Base-by-base conservation (phyloP, 2,113 vertebrate species). In the Phalacrocorax carbo region DNA sequence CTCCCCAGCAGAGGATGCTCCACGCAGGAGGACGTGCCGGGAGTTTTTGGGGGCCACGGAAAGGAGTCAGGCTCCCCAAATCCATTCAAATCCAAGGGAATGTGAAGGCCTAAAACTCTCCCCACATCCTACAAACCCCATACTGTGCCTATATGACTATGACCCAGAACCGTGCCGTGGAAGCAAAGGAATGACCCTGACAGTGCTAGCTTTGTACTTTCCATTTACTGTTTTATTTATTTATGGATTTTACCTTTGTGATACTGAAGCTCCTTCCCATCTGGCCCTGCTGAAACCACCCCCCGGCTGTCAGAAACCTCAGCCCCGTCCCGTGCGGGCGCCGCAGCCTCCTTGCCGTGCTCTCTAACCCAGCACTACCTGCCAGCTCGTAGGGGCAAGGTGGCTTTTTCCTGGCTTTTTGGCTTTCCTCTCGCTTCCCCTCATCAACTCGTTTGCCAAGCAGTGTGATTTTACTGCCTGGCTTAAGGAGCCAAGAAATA, bases 401-500 rank as follows among this genome's bases (percentile, higher is more conserved):
- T 85, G 95, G 55, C 86, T 91, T 90, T 93, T 89, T 88, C 82
- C 92, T 85, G 78, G 38, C 64, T 90, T 88, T 62, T 86, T 78
- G 87, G 91, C 93, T 94, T 90, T 55, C 65, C 49, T 54, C 77
- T 94, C 1, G 2, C 82, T 94, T 96, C 96, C 92, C 95, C 90
- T 95, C 91, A n/a, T 86, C 90, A 68, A 23, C 22, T 19, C 29
- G 1, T 65, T 82, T 95, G 95, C 97, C 97, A 97, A 95, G 66
- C 48, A 14, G 73, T 34, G 90, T 15, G 13, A 38, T 91, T 96
- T 97, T 96, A 97, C 93, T 95, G 96, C 85, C 66, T 49, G 73
- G 17, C 55, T 88, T 13, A 25, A 55, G 66, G 86, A 95, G 97
- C 97, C 94, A 95, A 96, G 93, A 95, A 86, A 90, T 32, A 72